Conservation (phyloP, 2,797 vertebrate species). For the Oreortyx pictus region DNA sequence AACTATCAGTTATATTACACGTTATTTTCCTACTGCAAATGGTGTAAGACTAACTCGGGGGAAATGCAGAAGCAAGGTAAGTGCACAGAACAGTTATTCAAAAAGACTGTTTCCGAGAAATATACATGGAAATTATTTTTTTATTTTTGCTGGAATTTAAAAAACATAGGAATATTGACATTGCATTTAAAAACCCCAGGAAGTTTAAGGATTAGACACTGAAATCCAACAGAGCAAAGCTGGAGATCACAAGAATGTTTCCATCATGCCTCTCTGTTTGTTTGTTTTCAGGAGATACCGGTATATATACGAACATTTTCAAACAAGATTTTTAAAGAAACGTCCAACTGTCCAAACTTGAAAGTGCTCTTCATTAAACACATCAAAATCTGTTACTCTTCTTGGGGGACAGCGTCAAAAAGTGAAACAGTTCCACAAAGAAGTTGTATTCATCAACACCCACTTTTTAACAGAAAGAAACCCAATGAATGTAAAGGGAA, state of each 20-base stretch:
- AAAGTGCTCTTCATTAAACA: constrained; percentile 55
- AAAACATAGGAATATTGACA: constrained; percentile 77
- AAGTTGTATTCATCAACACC: neutral
- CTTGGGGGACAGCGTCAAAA: neutral
- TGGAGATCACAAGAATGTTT: constrained; percentile 47
- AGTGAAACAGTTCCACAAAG: constrained; percentile 42
- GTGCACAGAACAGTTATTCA: constrained; percentile 51
- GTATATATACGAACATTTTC: constrained; percentile 46
- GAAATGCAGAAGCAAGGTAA: constrained; percentile 1
- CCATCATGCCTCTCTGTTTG: constrained; percentile 11
- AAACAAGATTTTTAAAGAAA: constrained; percentile 25
- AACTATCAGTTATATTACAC: neutral
- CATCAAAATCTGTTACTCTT: constrained; percentile 32
- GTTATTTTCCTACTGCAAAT: neutral
- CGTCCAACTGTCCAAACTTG: constrained; percentile 32
- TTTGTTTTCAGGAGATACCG: neutral
- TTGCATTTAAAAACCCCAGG: constrained; percentile 74
- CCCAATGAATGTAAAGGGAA: neutral
- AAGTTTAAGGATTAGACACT: constrained; percentile 67
- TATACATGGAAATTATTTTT: constrained; percentile 66
- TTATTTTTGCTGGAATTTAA: constrained; percentile 79
- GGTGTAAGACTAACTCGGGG: neutral
- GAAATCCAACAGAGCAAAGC: constrained; percentile 64
- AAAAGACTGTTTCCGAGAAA: constrained; percentile 74
- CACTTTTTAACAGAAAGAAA: neutral